Evolutionary conservation across 2,888 invertebrate species (phyloP).

Genomic region (Onchidella celtica): DNA sequence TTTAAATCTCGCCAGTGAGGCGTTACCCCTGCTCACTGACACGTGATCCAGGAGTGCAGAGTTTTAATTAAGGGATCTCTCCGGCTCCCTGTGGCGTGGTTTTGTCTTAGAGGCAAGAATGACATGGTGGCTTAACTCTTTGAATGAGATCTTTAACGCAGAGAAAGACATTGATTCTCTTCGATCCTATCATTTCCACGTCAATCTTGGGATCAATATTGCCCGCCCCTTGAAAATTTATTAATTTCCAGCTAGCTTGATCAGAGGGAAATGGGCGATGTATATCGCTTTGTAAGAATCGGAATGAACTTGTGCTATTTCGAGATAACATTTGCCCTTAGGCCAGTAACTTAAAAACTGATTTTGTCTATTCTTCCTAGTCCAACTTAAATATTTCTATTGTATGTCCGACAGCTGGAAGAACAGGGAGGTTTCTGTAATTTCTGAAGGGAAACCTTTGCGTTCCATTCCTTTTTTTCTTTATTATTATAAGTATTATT

Average conservation of each 20-base stretch:
- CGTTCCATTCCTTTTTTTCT: too few species aligned
- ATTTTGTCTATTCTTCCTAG: too few species aligned
- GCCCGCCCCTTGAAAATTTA: not conserved
- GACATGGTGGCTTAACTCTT: not conserved
- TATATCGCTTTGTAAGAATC: too few species aligned
- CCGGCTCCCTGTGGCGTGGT: not conserved
- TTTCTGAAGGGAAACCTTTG: too few species aligned
- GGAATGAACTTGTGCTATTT: too few species aligned
- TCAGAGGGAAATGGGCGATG: too few species aligned
- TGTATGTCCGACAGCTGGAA: too few species aligned
- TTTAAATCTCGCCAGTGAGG: not conserved
- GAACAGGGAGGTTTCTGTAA: too few species aligned
- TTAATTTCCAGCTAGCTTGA: not conserved
- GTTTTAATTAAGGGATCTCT: slow-evolving; percentile 30
- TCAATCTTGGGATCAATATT: not conserved
- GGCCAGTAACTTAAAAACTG: too few species aligned
- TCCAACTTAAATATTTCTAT: too few species aligned
- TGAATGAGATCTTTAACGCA: slow-evolving; percentile 18
- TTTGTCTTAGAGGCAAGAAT: slow-evolving; percentile 1
- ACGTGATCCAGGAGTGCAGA: slow-evolving; percentile 3
- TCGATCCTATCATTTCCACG: slow-evolving; percentile 30
- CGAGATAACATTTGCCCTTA: too few species aligned
- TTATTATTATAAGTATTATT: too few species aligned
- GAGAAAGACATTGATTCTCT: slow-evolving; percentile 33
- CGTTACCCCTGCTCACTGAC: slow-evolving; percentile 30